phyloP scores from a whole-genome alignment of 2,888 invertebrate species.

The Andrena camellia region DNA sequence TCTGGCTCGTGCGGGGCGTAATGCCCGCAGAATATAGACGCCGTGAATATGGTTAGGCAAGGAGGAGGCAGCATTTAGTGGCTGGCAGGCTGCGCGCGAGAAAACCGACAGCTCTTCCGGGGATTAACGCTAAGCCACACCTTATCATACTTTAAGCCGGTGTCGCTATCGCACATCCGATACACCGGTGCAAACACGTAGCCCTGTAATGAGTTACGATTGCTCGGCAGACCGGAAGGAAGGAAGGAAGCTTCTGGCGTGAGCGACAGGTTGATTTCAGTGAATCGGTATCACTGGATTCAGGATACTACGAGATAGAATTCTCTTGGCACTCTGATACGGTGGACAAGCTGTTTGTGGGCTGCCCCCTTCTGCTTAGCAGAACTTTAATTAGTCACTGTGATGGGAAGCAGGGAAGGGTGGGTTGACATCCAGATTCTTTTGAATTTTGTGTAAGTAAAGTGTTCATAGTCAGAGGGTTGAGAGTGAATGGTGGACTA shows the following conservation, averaged over 20 bases:
- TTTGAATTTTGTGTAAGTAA: background rate
- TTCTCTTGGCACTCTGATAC: background rate
- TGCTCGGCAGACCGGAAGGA: constrained; percentile 39
- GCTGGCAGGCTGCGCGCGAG: constrained; percentile 21
- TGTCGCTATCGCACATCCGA: constrained; percentile 63
- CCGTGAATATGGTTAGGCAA: constrained; percentile 45
- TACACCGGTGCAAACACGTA: constrained; percentile 55
- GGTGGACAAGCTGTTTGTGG: background rate
- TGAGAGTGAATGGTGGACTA: no score
- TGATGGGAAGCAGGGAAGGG: background rate
- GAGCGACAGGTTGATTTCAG: constrained; percentile 59
- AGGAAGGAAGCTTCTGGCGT: constrained; percentile 46
- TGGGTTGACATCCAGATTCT: background rate
- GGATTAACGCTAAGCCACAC: constrained; percentile 77
- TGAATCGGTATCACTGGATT: constrained; percentile 16
- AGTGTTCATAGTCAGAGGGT: no score
- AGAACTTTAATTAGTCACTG: background rate
- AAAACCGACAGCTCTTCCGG: constrained; percentile 66
- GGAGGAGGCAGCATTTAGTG: constrained; percentile 49
- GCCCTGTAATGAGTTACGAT: constrained; percentile 60
- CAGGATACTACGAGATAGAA: background rate
- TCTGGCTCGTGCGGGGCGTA: constrained; percentile 77
- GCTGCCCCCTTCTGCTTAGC: background rate
- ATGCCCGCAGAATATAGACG: constrained; percentile 71
- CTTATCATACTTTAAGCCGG: constrained; percentile 78